A percentile compares a stretch with the other conserved stretches of the same genome.
Conservation (phyloP, 1,140 invertebrate species). For the Musca vetustissima region DNA sequence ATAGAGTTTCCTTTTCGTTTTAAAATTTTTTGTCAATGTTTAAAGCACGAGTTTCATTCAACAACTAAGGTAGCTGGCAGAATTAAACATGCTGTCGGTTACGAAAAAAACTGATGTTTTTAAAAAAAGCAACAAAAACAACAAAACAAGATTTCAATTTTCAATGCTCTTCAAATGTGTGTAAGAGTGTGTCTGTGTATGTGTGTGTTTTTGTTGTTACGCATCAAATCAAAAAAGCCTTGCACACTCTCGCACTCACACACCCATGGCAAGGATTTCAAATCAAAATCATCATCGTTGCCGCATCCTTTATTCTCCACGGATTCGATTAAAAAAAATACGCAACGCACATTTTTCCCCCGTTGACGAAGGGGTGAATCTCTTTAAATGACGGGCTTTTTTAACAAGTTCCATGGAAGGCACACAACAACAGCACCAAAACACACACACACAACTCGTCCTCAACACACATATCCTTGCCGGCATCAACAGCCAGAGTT, state of each 20-base stretch:
- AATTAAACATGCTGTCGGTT: too few relatives aligned
- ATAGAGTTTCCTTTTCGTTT: not conserved
- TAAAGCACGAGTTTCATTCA: constrained; percentile 9
- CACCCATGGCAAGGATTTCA: not conserved
- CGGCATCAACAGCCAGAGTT: not conserved
- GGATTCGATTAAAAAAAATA: too few relatives aligned
- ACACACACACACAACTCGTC: not conserved
- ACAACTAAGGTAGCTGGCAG: constrained; percentile 12
- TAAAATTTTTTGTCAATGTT: constrained; percentile 24
- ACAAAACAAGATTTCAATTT: constrained; percentile 11
- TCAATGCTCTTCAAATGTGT: not conserved
- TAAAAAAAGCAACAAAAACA: too few relatives aligned
- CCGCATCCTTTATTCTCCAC: not conserved
- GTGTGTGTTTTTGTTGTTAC: not conserved
- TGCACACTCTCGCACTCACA: not conserved
- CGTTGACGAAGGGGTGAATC: constrained; percentile 23
- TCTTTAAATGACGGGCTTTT: constrained; percentile 16
- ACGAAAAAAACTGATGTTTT: constrained; percentile 4
- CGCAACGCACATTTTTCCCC: constrained; percentile 7
- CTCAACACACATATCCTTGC: too few relatives aligned
- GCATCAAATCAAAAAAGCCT: constrained; percentile 14
- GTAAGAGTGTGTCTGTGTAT: too few relatives aligned
- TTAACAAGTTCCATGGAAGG: constrained; percentile 4
- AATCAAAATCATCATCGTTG: too few relatives aligned
- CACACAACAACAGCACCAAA: not conserved